These are phyloP conservation scores for Nannospalax galili DNA, from an alignment of 2,113 vertebrate species.

Conservation along the genomic window DNA sequence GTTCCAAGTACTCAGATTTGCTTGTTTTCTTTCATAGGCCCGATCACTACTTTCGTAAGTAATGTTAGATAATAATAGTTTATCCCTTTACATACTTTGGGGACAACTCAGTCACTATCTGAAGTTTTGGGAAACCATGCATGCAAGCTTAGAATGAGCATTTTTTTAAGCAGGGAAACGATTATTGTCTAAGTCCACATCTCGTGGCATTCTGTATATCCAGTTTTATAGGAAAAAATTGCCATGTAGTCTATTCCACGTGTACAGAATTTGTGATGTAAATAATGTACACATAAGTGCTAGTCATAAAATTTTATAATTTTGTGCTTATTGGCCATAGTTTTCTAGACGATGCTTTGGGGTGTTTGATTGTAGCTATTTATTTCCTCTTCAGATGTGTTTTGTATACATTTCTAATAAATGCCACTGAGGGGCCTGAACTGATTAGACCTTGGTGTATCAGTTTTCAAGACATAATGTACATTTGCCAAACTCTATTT, in stretches of 20 bases:
- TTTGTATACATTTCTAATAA: slow-evolving; percentile 58
- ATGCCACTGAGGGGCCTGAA: slow-evolving; percentile 62
- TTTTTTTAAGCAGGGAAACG: slow-evolving; percentile 62
- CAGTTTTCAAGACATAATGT: slow-evolving; percentile 53
- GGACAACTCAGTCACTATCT: slow-evolving; percentile 50
- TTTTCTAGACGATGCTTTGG: slow-evolving; percentile 60
- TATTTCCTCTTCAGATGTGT: slow-evolving; percentile 62
- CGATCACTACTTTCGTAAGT: slow-evolving; percentile 43
- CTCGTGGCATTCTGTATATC: slow-evolving; percentile 64
- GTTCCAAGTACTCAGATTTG: slow-evolving; percentile 54
- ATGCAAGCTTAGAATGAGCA: slow-evolving; percentile 55
- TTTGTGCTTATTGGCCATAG: slow-evolving; percentile 20
- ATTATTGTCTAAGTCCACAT: slow-evolving; percentile 67
- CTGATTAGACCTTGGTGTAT: slow-evolving; percentile 52
- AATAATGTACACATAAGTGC: not conserved
- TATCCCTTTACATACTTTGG: slow-evolving; percentile 52
- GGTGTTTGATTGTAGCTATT: slow-evolving; percentile 41
- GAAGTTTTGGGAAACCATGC: slow-evolving; percentile 57
- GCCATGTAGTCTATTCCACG: slow-evolving; percentile 60
- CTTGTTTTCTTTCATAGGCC: slow-evolving; percentile 34
- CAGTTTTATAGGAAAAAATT: slow-evolving; percentile 61
- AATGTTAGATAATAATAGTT: not conserved
- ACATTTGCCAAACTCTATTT: slow-evolving; percentile 77
- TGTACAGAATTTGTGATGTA: slow-evolving; percentile 61
- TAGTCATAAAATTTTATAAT: slow-evolving; percentile 79